A percentile compares a stretch with the other conserved stretches of the same genome.
Evolutionary conservation across 2,888 invertebrate genomes (phyloP).

Genomic region (Morinoia aosen): DNA sequence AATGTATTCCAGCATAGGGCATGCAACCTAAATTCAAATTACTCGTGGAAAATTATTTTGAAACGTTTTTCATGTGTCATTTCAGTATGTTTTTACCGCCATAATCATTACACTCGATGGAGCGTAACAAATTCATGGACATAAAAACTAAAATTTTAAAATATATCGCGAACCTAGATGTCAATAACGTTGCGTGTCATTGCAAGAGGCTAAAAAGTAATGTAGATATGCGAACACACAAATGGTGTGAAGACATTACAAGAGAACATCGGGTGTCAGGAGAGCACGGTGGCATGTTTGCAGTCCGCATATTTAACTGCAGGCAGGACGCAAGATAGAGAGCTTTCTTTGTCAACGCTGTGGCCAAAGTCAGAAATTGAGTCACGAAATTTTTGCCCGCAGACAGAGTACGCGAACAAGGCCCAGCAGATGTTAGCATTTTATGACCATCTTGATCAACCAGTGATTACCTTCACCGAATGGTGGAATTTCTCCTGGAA

Average conservation of each 20-base stretch:
- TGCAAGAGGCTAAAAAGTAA: neutral
- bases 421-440: neutral
- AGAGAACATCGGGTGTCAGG: neutral
- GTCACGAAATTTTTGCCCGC: neutral
- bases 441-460: neutral
- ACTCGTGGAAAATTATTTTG: no score
- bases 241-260: neutral
- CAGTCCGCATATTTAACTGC: neutral
- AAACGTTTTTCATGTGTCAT: no score
- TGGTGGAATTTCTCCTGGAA: neutral
- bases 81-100: no score
- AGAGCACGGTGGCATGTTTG: neutral
- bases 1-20: no score
- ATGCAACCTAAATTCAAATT: no score
- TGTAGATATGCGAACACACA: neutral
- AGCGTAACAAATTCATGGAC: no score
- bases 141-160: no score
- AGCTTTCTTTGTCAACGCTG: neutral
- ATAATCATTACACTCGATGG: no score
- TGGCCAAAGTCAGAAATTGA: neutral
- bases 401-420: neutral
- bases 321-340: neutral
- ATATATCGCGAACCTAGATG: no score
- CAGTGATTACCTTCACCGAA: neutral
- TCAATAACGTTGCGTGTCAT: no score